Evolutionary conservation across 2,113 vertebrate genomes (phyloP).

Genomic region (Anhinga anhinga): DNA sequence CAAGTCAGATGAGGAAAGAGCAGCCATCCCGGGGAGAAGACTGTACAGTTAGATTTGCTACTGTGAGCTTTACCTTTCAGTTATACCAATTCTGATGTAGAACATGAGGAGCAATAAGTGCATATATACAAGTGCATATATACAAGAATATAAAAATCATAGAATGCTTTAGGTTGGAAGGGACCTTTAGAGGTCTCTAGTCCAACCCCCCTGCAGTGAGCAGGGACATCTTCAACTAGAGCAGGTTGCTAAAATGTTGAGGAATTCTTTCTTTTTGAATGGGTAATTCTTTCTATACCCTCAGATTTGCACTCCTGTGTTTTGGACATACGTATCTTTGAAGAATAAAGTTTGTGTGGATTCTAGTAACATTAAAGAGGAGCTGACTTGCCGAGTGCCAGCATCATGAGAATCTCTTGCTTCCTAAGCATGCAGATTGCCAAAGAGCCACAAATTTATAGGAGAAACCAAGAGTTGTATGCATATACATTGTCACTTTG

Average conservation of each 20-base stretch:
- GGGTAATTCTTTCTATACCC: background rate
- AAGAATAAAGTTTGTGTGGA: background rate
- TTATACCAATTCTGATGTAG: background rate
- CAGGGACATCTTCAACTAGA: too few species aligned
- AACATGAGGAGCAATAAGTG: background rate
- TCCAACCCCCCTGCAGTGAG: too few species aligned
- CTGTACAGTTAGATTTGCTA: background rate
- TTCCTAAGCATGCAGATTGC: background rate
- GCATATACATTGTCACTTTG: background rate
- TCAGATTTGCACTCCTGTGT: background rate
- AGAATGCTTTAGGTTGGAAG: too few species aligned
- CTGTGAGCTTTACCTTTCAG: background rate
- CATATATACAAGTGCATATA: accelerated
- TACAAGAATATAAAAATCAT: background rate
- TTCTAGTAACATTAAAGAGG: background rate
- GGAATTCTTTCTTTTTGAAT: background rate
- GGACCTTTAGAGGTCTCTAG: too few species aligned
- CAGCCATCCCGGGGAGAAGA: background rate
- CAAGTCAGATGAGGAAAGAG: background rate
- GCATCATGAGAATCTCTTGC: background rate
- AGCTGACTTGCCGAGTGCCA: background rate
- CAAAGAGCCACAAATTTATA: background rate
- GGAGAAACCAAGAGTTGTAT: background rate
- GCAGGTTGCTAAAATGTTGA: background rate
- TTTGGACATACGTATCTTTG: background rate